Evolutionary conservation across 1,140 invertebrate genomes (phyloP).

Genomic region (Polypedilum pembai): DNA sequence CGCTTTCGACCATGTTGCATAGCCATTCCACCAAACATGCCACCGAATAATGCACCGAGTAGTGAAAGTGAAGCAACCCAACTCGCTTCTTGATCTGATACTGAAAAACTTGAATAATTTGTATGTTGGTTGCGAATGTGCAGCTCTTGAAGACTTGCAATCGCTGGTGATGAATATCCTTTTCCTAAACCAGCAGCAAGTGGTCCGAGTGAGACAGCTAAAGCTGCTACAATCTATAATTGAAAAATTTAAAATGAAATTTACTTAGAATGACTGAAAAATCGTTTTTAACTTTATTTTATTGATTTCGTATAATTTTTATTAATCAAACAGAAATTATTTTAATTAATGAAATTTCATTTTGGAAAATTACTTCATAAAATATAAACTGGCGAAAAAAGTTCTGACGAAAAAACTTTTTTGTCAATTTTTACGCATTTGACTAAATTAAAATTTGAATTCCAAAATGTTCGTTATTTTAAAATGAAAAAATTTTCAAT

Average conservation of each 20-base stretch:
- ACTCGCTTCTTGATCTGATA: conserved; percentile 68
- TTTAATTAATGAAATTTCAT: too few species aligned
- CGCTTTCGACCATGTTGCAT: conserved; percentile 67
- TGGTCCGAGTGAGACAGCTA: conserved; percentile 73
- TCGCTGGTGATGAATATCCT: conserved; percentile 76
- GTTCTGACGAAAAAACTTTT: too few species aligned
- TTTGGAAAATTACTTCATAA: too few species aligned
- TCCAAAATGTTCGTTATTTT: too few species aligned
- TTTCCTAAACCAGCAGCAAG: conserved; percentile 75
- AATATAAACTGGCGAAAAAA: too few species aligned
- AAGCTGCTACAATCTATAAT: conserved; percentile 60
- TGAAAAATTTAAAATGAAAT: conserved; percentile 29
- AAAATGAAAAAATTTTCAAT: too few species aligned
- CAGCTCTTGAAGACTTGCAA: conserved; percentile 66
- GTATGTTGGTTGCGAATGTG: conserved; percentile 39
- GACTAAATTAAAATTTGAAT: too few species aligned
- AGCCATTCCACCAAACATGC: conserved; percentile 69
- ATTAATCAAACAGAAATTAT: too few species aligned
- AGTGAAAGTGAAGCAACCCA: conserved; percentile 77
- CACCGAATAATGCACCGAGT: conserved; percentile 69
- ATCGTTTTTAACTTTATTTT: too few species aligned
- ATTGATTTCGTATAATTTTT: too few species aligned
- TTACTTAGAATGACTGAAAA: too few species aligned
- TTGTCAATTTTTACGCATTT: too few species aligned
- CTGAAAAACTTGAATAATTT: conserved; percentile 49